phyloP scores from a whole-genome alignment of 2,113 vertebrate species.

The Zosterops borbonicus region DNA sequence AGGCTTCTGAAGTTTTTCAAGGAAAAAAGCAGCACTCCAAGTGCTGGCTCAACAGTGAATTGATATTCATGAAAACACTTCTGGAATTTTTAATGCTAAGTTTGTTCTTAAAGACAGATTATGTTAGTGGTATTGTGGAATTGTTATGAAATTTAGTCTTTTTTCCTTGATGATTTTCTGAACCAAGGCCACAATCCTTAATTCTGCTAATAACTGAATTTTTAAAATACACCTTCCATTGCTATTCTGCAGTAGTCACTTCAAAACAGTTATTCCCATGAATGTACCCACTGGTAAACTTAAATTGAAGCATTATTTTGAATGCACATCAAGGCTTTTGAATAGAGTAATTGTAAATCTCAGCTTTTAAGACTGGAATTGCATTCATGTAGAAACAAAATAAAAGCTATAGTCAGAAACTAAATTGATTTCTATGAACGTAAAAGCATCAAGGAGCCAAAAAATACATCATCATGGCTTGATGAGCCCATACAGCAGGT shows the following conservation, averaged over 20 bases:
- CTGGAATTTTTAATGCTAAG: background rate
- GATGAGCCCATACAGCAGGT: conserved; percentile 14
- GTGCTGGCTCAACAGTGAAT: background rate
- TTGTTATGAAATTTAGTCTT: background rate
- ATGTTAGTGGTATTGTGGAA: background rate
- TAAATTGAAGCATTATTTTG: background rate
- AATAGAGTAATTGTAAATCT: background rate
- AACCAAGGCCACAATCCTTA: background rate
- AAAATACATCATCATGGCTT: background rate
- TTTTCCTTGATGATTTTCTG: background rate
- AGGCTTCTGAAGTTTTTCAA: background rate
- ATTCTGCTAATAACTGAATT: background rate
- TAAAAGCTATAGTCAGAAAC: background rate
- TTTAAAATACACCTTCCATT: background rate
- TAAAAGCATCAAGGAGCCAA: background rate
- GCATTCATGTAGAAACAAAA: background rate
- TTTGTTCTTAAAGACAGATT: background rate
- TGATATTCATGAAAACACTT: background rate
- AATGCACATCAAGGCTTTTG: background rate
- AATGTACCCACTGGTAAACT: background rate
- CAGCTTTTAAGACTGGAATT: background rate
- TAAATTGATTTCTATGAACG: background rate
- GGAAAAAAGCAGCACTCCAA: background rate
- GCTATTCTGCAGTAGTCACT: background rate
- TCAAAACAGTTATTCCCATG: background rate